These are phyloP conservation scores for Ligdia adustata DNA, from an alignment of 2,888 invertebrate genomes.

Conservation along the genomic window DNA sequence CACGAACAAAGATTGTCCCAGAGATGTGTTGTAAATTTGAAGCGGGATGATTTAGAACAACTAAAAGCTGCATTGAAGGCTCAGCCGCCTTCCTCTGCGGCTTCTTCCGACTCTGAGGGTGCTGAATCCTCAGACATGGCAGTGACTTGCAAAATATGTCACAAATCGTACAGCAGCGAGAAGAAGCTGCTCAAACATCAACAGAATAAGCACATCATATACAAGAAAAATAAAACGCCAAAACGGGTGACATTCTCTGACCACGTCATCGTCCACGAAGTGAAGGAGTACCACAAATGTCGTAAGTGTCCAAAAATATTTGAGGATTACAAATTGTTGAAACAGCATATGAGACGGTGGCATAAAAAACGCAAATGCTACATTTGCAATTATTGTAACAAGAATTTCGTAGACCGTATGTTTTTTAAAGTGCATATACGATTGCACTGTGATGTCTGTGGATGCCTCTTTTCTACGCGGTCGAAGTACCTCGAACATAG, in stretches of 20 bases:
- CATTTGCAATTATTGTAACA: slow-evolving; percentile 71
- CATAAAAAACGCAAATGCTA: slow-evolving; percentile 75
- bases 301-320: slow-evolving; percentile 70
- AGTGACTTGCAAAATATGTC: slow-evolving; percentile 65
- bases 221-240: slow-evolving; percentile 49
- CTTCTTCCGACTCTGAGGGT: slow-evolving; percentile 43
- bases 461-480: slow-evolving; percentile 49
- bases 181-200: slow-evolving; percentile 64
- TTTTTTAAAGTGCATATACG: slow-evolving; percentile 74
- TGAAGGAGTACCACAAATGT: slow-evolving; percentile 68
- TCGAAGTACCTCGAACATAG: slow-evolving; percentile 54
- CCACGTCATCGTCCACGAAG: slow-evolving; percentile 65
- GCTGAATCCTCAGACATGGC: slow-evolving; percentile 40
- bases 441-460: slow-evolving; percentile 68
- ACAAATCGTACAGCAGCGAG: slow-evolving; percentile 58
- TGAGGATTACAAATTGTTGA: slow-evolving; percentile 55
- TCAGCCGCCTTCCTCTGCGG: slow-evolving; percentile 3
- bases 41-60: slow-evolving; percentile 50
- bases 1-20: slow-evolving; percentile 37
- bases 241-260: slow-evolving; percentile 73
- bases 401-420: slow-evolving; percentile 65
- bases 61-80: slow-evolving; percentile 39
- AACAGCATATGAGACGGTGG: slow-evolving; percentile 55
- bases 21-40: slow-evolving; percentile 53
- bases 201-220: slow-evolving; percentile 64